phyloP scores from a whole-genome alignment of 1,140 invertebrate species.

The Drosophila azteca region DNA sequence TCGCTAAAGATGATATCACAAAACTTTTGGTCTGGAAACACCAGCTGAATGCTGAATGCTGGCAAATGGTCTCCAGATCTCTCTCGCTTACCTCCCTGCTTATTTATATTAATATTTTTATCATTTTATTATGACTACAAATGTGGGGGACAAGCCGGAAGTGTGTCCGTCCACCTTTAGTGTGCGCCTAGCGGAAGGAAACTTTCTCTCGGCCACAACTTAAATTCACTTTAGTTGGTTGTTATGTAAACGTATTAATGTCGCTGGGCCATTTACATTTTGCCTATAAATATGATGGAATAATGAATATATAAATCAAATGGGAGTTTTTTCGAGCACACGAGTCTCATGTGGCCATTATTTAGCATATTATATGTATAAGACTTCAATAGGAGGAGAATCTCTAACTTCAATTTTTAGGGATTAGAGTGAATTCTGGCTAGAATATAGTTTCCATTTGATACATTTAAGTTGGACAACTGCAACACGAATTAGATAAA shows the following conservation, averaged over 20 bases:
- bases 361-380: slow-evolving; percentile 54
- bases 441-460: too few relatives aligned
- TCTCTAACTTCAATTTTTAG: slow-evolving; percentile 10
- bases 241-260: slow-evolving; percentile 45
- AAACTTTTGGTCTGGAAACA: slow-evolving; percentile 47
- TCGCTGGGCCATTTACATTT: slow-evolving; percentile 69
- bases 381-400: slow-evolving; percentile 63
- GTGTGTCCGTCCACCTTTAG: slow-evolving; percentile 51
- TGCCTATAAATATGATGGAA: slow-evolving; percentile 52
- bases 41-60: slow-evolving; percentile 10
- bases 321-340: slow-evolving; percentile 41
- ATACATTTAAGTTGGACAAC: too few relatives aligned
- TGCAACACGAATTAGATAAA: too few relatives aligned
- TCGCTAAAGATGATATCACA: slow-evolving; percentile 64
- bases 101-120: slow-evolving; percentile 81
- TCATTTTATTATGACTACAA: slow-evolving; percentile 71
- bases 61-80: slow-evolving; percentile 72
- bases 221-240: slow-evolving; percentile 49
- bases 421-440: too few relatives aligned
- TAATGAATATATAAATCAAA: slow-evolving; percentile 75
- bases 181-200: slow-evolving; percentile 52
- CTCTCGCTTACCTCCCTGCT: slow-evolving; percentile 60
- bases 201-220: slow-evolving; percentile 55
- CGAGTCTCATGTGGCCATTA: slow-evolving; percentile 31
- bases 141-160: slow-evolving; percentile 24